Percentiles rank a stretch among this genome's conserved stretches.
phyloP scores from a whole-genome alignment of 2,113 vertebrate genomes.

The Dunckerocampus dactyliophorus region DNA sequence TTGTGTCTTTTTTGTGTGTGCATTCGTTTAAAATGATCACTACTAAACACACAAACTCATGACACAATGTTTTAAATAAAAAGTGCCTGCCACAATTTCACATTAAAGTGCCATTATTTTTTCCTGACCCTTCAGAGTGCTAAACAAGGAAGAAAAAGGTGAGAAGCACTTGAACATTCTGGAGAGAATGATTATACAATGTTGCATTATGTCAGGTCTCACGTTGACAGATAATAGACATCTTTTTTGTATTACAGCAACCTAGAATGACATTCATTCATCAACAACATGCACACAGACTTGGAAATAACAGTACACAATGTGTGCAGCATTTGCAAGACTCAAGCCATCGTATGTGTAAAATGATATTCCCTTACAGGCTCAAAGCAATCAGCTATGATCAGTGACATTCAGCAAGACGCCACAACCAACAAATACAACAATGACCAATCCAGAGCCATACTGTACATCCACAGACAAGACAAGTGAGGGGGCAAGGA shows the following conservation, averaged over 20 bases:
- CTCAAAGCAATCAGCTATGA: slow-evolving; percentile 44
- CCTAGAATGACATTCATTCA: slow-evolving; percentile 4
- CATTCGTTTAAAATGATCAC: slow-evolving; percentile 31
- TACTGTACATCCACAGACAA: slow-evolving; percentile 61
- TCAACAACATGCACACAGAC: not conserved
- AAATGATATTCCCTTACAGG: slow-evolving; percentile 24
- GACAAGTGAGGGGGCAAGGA: slow-evolving; percentile 55
- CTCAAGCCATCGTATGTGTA: slow-evolving; percentile 1
- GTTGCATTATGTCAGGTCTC: not conserved
- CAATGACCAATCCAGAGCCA: slow-evolving; percentile 59
- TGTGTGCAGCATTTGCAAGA: slow-evolving; percentile 47
- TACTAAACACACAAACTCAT: slow-evolving; percentile 28
- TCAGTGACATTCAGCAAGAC: slow-evolving; percentile 60
- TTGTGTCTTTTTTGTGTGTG: slow-evolving; percentile 18
- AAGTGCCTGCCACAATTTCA: not conserved
- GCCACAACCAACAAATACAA: slow-evolving; percentile 62
- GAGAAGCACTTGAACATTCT: not conserved
- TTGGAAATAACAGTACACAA: not conserved
- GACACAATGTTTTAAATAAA: slow-evolving; percentile 20
- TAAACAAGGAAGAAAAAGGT: not conserved
- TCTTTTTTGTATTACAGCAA: not conserved
- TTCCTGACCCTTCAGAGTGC: not conserved
- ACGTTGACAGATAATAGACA: not conserved
- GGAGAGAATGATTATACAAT: not conserved
- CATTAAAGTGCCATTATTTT: not conserved